Conservation (phyloP, 2,113 vertebrate species). For the Glareola pratincola region DNA sequence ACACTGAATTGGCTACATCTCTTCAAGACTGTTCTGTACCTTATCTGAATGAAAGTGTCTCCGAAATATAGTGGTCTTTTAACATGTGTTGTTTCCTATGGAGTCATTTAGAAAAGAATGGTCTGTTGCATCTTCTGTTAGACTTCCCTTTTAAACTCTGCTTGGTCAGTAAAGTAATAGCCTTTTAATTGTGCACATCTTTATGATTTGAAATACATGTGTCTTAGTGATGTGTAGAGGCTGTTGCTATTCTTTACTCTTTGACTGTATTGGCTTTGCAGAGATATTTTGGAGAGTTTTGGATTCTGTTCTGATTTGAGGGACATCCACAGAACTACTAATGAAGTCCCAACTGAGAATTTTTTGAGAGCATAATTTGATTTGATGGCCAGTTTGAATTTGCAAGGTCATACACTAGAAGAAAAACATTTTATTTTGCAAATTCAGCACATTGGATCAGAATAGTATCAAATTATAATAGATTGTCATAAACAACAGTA, state of each 20-base stretch:
- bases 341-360: not conserved
- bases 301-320: not conserved
- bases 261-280: not conserved
- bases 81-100: not conserved
- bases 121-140: not conserved
- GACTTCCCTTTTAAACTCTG: not conserved
- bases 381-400: not conserved
- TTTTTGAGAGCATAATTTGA: not conserved
- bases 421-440: not conserved
- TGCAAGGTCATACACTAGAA: not conserved
- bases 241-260: not conserved
- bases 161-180: not conserved
- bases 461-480: not conserved
- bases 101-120: not conserved
- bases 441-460: not conserved
- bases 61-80: not conserved
- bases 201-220: not conserved
- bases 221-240: not conserved
- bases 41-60: not conserved
- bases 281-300: not conserved
- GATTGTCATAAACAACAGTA: not conserved
- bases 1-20: not conserved
- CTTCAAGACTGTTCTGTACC: not conserved
- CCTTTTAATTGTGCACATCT: not conserved
- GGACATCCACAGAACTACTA: not conserved